Conservation (phyloP, 2,797 vertebrate genomes). For the Platalea minor region DNA sequence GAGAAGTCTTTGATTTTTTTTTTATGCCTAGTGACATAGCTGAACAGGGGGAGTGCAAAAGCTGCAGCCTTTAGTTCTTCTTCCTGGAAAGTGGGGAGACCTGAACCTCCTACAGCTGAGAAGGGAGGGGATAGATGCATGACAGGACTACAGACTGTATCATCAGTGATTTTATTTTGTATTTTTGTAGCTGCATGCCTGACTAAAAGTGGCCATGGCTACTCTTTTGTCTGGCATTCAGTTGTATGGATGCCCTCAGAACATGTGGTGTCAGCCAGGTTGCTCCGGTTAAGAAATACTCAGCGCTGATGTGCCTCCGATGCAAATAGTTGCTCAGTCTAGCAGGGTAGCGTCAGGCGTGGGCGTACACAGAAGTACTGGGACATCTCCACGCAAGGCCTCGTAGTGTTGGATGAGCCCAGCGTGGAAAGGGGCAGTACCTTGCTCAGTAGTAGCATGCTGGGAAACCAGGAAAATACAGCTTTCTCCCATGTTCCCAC, state of each 20-base stretch:
- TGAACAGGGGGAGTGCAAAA: background rate
- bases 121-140: background rate
- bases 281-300: background rate
- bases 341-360: background rate
- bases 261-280: background rate
- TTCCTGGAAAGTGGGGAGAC: background rate
- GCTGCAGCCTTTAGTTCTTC: background rate
- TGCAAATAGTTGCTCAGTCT: background rate
- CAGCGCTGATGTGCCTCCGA: background rate
- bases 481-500: background rate
- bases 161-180: background rate
- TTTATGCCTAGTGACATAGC: background rate
- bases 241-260: background rate
- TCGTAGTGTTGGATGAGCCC: background rate
- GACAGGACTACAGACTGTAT: background rate
- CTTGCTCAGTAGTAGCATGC: background rate
- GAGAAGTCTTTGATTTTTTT: background rate
- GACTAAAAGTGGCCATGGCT: background rate
- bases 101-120: background rate
- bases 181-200: background rate
- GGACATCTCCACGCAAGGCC: background rate
- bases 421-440: background rate
- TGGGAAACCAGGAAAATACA: background rate
- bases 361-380: background rate
- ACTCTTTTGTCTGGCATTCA: background rate